Evolutionary conservation across 2,113 vertebrate species (phyloP).

Genomic region (Mus musculus): GRCm39 chr1:120597501-120598000

Average conservation of each 20-base stretch:
- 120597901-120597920: neutral
- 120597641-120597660: neutral
- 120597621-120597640: neutral
- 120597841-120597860: neutral
- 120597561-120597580: slow-evolving; percentile 52
- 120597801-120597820: neutral
- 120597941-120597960: neutral
- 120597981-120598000: neutral
- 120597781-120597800: neutral
- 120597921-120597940: neutral
- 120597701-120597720: neutral
- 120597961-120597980: neutral
- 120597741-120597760: neutral
- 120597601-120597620: neutral
- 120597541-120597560: slow-evolving; percentile 41
- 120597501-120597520: slow-evolving; percentile 64
- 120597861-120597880: neutral
- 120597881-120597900: neutral
- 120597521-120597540: slow-evolving; percentile 42
- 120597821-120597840: neutral
- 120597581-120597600: slow-evolving; percentile 27
- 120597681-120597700: neutral
- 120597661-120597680: neutral
- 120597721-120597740: neutral
- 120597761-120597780: neutral